Base-by-base conservation (phyloP, 2,113 vertebrate genomes). In the Urocitellus parryii region DNA sequence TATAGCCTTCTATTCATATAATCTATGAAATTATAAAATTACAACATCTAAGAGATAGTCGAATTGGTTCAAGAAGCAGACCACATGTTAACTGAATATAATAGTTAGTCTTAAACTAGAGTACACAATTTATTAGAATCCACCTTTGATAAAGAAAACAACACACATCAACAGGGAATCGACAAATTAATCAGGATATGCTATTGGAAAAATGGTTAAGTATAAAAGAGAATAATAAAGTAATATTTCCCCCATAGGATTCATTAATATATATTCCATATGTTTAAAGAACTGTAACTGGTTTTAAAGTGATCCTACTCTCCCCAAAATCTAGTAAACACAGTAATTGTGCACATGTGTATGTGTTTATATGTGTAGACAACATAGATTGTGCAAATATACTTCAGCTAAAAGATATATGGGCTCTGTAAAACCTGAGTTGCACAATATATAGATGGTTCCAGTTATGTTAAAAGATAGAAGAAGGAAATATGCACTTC, bases 91-190 rank as follows among this genome's bases (percentile, higher is more conserved):
- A 78, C 58, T 86, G 17, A 67, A 91, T 72, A 72, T 17, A 37
- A 32, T 67, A 39, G 24, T 53, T 84, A 45, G 27, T 37, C 67
- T 93, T 78, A 89, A 85, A 72, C 16, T 72, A 72, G 27, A 68
- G 51, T 37, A 24, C 48, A 95, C 18, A 92, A 88, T 85, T 93
- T 81, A 93, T 88, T 91, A 42, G 11, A 72, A 45, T 48, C 18
- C 91, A 93, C 73, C 22, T 93, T 65, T 84, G 48, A 95, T 68
- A 73, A 96, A 80, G 10, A 84, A 81, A 91, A 5, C 17, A 96
- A 48, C 20, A 73, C 5, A 88, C 0, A 27, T 9, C 45, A 73
- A 72, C 74, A 18, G 65, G 68, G 82, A 79, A 85, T 72, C 25
- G 89, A 34, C 29, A 89, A 92, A 91, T 90, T 87, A 76, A 72